Evolutionary conservation across 2,888 invertebrate genomes (phyloP).

Genomic region (Chouioia cunea): DNA sequence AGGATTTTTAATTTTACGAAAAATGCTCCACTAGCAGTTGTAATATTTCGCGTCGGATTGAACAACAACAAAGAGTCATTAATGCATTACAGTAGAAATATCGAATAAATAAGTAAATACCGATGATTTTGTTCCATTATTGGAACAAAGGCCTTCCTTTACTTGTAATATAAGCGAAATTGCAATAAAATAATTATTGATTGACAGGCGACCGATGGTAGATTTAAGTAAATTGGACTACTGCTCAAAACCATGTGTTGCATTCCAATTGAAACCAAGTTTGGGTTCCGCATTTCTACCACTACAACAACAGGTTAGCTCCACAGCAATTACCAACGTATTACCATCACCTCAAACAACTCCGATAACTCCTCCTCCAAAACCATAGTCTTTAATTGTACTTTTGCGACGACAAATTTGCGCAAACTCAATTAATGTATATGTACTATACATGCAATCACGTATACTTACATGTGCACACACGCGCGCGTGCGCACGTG

Average conservation of each 20-base stretch:
- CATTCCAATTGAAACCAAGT: slow-evolving; percentile 84
- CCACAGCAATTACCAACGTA: slow-evolving; percentile 61
- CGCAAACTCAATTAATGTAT: slow-evolving; percentile 59
- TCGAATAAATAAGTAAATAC: too few species aligned
- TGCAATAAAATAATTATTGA: slow-evolving; percentile 5
- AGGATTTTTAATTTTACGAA: too few species aligned
- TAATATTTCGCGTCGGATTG: too few species aligned
- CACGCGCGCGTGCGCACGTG: slow-evolving; percentile 24
- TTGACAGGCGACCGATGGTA: slow-evolving; percentile 67
- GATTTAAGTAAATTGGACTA: slow-evolving; percentile 70
- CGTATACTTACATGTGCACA: slow-evolving; percentile 30
- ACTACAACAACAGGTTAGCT: slow-evolving; percentile 70
- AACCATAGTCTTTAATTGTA: slow-evolving; percentile 66
- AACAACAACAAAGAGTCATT: too few species aligned
- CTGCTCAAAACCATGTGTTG: slow-evolving; percentile 76
- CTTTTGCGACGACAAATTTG: slow-evolving; percentile 51
- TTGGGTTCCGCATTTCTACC: slow-evolving; percentile 86
- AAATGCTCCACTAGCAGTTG: too few species aligned
- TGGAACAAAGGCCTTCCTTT: too few species aligned
- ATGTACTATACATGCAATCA: slow-evolving; percentile 36
- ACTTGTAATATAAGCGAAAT: too few species aligned
- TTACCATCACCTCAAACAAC: slow-evolving; percentile 64
- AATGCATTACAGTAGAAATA: too few species aligned
- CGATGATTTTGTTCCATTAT: too few species aligned
- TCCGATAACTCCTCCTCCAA: slow-evolving; percentile 66